These are phyloP conservation scores for Pseudopipra pipra DNA, from an alignment of 2,113 vertebrate genomes.

Conservation along the genomic window DNA sequence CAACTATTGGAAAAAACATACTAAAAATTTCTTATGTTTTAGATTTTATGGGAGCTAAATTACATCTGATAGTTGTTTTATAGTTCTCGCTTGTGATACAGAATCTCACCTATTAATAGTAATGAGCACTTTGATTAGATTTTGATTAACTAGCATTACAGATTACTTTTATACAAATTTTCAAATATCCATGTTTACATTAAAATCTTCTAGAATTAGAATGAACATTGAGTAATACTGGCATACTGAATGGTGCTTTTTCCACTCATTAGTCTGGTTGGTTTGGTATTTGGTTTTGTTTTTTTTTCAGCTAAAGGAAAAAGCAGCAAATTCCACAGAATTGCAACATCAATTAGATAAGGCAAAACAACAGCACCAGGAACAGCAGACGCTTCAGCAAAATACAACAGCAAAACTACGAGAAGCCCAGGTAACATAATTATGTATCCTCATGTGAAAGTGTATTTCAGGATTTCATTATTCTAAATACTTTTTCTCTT, in stretches of 20 bases:
- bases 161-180: background rate
- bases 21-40: background rate
- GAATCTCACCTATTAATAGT: background rate
- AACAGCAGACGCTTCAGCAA: conserved; percentile 92
- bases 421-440: conserved; percentile 88
- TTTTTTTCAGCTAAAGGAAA: conserved; percentile 87
- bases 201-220: background rate
- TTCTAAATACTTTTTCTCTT: background rate
- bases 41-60: background rate
- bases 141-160: background rate
- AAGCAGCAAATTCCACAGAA: conserved; percentile 82
- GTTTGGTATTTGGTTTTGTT: background rate
- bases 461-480: background rate
- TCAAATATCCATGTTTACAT: background rate
- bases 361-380: conserved; percentile 93
- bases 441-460: background rate
- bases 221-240: background rate
- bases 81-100: background rate
- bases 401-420: conserved; percentile 91
- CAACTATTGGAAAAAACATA: background rate
- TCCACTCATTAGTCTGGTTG: background rate
- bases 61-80: background rate
- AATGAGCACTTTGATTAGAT: conserved; percentile 5
- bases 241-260: background rate
- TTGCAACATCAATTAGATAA: conserved; percentile 95